These are phyloP conservation scores for Thaleichthys pacificus DNA, from an alignment of 2,797 vertebrate species.

Conservation along the genomic window DNA sequence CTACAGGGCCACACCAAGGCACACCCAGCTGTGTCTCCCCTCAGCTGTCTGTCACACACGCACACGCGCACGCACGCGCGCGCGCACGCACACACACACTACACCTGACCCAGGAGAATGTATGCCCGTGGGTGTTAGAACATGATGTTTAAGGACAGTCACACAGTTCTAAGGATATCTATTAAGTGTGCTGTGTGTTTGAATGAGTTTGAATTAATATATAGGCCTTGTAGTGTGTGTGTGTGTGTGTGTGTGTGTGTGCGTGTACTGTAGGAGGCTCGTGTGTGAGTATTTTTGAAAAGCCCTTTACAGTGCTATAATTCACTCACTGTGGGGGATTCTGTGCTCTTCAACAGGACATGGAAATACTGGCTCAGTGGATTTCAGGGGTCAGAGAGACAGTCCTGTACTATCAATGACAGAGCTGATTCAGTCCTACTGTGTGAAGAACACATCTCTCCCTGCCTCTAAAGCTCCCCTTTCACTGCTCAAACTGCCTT, in stretches of 20 bases:
- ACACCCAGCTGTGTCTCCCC: background rate
- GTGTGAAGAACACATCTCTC: slow-evolving; percentile 21
- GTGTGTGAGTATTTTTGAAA: background rate
- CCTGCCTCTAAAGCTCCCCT: slow-evolving; percentile 19
- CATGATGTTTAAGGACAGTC: background rate
- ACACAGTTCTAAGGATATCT: too few species aligned
- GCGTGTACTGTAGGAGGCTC: background rate
- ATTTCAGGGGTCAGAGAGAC: slow-evolving; percentile 4
- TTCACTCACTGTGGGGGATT: background rate
- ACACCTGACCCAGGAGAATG: slow-evolving; percentile 23
- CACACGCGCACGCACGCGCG: slow-evolving; percentile 1
- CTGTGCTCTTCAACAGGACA: background rate
- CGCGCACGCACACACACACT: background rate
- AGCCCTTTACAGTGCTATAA: background rate
- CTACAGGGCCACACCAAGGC: slow-evolving; percentile 37
- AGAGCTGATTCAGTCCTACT: slow-evolving; percentile 2
- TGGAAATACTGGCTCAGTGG: slow-evolving; percentile 8
- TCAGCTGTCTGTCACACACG: slow-evolving; percentile 40
- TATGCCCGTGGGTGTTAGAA: slow-evolving; percentile 5
- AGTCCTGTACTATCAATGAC: background rate
- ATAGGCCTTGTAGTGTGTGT: background rate
- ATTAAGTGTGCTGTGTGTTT: too few species aligned
- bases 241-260: background rate
- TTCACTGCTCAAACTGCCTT: slow-evolving; percentile 43
- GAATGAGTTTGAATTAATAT: too few species aligned